Evolutionary conservation across 2,888 invertebrate species (phyloP).

Genomic region (Heliconius sara): DNA sequence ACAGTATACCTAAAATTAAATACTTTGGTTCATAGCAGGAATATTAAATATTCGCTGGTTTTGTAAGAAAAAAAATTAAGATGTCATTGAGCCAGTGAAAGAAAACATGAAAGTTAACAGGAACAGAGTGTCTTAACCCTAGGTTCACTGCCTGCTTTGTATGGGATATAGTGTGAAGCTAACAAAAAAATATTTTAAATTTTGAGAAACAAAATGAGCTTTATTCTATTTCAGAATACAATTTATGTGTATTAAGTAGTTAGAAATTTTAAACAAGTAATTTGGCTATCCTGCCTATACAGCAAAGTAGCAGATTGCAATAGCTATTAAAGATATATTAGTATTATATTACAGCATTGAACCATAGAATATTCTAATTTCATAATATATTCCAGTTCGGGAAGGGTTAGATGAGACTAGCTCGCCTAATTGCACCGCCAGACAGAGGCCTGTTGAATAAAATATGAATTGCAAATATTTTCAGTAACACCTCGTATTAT

Average conservation of each 20-base stretch:
- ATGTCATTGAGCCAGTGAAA: no score
- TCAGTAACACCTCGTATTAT: conserved; percentile 24
- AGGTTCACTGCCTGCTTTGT: no score
- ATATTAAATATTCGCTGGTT: no score
- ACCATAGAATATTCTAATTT: conserved; percentile 3
- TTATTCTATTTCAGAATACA: not conserved
- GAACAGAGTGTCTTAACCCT: no score
- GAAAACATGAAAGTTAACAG: no score
- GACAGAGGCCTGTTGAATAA: conserved; percentile 30
- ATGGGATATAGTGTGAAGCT: no score
- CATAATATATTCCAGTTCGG: conserved; percentile 27
- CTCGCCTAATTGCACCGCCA: conserved; percentile 27
- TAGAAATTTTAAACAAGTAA: not conserved
- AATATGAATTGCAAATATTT: conserved; percentile 38
- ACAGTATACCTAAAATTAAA: not conserved
- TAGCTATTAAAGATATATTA: not conserved
- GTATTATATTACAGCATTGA: not conserved
- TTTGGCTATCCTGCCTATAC: not conserved
- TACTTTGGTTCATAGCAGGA: not conserved
- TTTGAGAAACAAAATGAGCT: not conserved
- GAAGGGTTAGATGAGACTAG: conserved; percentile 24
- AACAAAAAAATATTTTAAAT: not conserved
- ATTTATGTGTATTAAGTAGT: not conserved
- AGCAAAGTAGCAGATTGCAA: not conserved
- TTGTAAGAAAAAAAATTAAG: no score